These are phyloP conservation scores for Kryptopterus vitreolus DNA, from an alignment of 2,797 vertebrate species.

Conservation along the genomic window DNA sequence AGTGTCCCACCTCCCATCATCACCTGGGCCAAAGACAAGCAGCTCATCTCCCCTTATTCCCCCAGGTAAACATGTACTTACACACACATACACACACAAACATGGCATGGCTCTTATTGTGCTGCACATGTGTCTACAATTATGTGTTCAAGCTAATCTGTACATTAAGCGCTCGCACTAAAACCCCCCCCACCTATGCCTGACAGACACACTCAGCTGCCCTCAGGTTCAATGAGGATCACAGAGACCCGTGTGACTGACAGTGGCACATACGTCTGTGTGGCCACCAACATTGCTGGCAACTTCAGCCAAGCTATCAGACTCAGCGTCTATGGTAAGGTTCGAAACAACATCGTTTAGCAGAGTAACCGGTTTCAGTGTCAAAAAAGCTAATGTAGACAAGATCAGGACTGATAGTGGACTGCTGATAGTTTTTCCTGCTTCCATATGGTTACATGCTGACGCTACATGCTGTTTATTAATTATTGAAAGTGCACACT, in stretches of 20 bases:
- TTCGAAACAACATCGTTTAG: not conserved
- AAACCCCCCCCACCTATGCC: not conserved
- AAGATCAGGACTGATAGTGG: too few species aligned
- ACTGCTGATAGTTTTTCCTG: too few species aligned
- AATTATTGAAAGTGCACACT: too few species aligned
- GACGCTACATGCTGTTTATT: too few species aligned
- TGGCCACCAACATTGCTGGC: conserved; percentile 94
- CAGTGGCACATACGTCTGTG: conserved; percentile 86
- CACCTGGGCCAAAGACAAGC: conserved; percentile 91
- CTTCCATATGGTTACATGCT: too few species aligned
- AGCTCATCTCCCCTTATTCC: conserved; percentile 92
- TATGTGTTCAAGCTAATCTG: conserved; percentile 12
- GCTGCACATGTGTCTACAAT: conserved; percentile 43
- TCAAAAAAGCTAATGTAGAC: not conserved
- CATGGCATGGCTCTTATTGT: conserved; percentile 20
- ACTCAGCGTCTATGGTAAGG: conserved; percentile 86
- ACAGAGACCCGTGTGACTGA: conserved; percentile 83
- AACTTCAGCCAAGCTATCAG: conserved; percentile 84
- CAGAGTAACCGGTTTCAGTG: not conserved
- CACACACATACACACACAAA: not conserved
- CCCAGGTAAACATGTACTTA: conserved; percentile 75
- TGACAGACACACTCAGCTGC: conserved; percentile 86
- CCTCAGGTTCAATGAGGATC: conserved; percentile 93
- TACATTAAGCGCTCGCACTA: conserved; percentile 5
- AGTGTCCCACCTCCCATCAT: conserved; percentile 89